Base-by-base conservation (phyloP, 2,113 vertebrate genomes). In the Raja brachyura region DNA sequence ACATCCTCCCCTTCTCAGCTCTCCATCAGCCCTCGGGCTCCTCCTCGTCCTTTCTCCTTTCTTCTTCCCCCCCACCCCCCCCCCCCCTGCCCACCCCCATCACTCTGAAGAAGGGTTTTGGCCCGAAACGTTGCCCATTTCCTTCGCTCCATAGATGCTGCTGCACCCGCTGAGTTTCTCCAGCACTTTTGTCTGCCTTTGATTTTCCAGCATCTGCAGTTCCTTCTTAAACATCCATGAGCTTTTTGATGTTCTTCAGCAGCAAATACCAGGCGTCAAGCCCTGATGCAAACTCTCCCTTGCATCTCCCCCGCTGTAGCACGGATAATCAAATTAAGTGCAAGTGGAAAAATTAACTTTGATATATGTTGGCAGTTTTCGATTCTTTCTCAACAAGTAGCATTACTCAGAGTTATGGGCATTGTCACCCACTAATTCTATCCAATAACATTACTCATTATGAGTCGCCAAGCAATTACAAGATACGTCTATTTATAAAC, bases 401-500 rank as follows among this genome's bases (percentile, higher is more conserved):
- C 16, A 56, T 56, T 81, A 56, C 39, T 56, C 48, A 81, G 5
- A 66, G 28, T 66, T 88, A 88, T 88, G 14, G n/a, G 28, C 28
- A 88, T 33, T 66, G 28, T 88, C 63, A n/a, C 13, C 83, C 59
- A 66, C 4, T 88, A 18, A 88, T n/a, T n/a, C 28, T 61, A 86
- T 86, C 59, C 83, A 86, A 61, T n/a, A 88, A 63, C 20, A 18
- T 63, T 88, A 88, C 83, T 66, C 83, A 31, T 86, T 86, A 79
- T 48, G 59, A 88, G 66, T 92, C 68, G 22, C 31, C 31, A 39
- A 90, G 18, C 20, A 90, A 90, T 90, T 70, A 28, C 68, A 92
- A 92, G 90, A 92, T 92, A 92, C 10, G 48, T 20, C 68, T 73
- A 92, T 92, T 92, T 92, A 48, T 73, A 92, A 92, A 54, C 90